These are phyloP conservation scores for Trachythela sp. DNA, from an alignment of 64 coral and sea anemone species.

Conservation along the genomic window DNA sequence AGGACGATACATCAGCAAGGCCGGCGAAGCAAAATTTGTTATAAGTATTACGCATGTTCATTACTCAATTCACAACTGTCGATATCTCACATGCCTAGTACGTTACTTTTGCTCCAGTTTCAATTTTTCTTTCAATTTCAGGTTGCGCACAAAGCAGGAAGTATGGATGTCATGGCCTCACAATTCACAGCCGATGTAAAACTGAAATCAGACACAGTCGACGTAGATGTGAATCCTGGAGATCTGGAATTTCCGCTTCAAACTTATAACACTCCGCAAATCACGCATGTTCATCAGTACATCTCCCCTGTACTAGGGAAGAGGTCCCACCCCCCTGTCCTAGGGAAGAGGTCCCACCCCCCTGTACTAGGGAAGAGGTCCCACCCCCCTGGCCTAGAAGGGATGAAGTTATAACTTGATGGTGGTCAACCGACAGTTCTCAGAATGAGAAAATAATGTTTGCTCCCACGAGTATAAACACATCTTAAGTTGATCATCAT, in stretches of 20 bases:
- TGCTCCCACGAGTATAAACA: no score
- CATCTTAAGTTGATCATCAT: no score
- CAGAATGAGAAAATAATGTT: no score
- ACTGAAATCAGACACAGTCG: background rate
- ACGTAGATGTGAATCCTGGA: background rate
- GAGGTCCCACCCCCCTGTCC: background rate
- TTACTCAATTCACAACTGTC: no score
- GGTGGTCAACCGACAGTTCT: no score
- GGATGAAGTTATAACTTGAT: no score
- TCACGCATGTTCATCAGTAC: background rate
- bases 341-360: background rate
- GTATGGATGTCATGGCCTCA: background rate
- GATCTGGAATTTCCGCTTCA: background rate
- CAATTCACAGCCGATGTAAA: background rate
- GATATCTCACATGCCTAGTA: no score
- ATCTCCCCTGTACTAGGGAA: background rate
- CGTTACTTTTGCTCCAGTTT: background rate
- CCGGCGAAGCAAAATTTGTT: no score
- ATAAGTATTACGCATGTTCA: no score
- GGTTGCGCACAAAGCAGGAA: background rate
- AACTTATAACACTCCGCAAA: background rate
- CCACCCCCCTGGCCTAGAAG: no score
- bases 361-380: no score
- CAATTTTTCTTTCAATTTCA: background rate
- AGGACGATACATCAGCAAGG: no score